A percentile compares a stretch with the other conserved stretches of the same genome.
Evolutionary conservation across 2,797 vertebrate genomes (phyloP).

Genomic region (Pseudotriccus pelzelni): DNA sequence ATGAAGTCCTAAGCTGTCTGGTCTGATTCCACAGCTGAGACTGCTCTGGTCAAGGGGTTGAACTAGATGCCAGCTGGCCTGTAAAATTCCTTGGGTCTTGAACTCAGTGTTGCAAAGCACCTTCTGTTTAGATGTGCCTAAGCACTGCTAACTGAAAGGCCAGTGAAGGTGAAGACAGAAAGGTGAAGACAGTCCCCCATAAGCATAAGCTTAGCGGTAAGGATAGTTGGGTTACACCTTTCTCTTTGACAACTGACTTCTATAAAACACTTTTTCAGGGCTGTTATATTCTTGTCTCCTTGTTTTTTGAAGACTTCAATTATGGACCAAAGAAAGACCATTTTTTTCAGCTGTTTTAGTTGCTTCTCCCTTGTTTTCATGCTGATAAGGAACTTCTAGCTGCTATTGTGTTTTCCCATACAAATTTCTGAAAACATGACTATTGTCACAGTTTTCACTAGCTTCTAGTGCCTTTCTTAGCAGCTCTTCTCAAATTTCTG

Average conservation of each 20-base stretch:
- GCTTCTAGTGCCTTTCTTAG: not conserved
- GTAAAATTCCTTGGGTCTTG: not conserved
- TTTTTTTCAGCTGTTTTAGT: not conserved
- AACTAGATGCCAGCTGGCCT: rapidly evolving
- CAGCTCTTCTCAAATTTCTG: not conserved
- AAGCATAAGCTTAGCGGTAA: not conserved
- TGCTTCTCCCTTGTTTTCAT: not conserved
- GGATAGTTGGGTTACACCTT: not conserved
- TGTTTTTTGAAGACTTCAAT: not conserved
- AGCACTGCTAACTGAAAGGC: not conserved
- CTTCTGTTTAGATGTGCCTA: not conserved
- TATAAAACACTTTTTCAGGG: not conserved
- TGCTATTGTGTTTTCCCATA: not conserved
- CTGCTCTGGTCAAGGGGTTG: not conserved
- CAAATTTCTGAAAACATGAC: not conserved
- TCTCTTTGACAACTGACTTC: not conserved
- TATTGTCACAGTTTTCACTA: not conserved
- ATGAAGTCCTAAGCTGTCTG: not conserved
- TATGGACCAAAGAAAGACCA: not conserved
- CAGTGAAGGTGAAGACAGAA: not conserved
- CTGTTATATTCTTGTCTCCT: not conserved
- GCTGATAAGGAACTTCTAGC: not conserved
- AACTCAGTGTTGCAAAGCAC: not conserved
- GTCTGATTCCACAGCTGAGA: not conserved
- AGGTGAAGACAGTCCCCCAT: not conserved